These are phyloP conservation scores for Eupsilia transversa DNA, from an alignment of 2,888 invertebrate species.

Conservation along the genomic window DNA sequence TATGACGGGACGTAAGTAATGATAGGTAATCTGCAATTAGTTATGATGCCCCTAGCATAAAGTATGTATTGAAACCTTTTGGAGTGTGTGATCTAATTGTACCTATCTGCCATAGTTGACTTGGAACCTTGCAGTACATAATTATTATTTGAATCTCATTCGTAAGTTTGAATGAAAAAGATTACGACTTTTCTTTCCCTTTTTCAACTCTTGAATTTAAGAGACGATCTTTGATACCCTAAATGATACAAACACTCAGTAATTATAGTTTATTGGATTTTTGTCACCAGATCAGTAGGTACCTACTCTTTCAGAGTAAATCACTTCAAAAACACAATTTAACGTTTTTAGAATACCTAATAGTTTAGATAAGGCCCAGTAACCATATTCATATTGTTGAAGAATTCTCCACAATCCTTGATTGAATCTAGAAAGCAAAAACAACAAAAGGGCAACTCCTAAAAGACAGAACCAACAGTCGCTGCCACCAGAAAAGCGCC, in stretches of 20 bases:
- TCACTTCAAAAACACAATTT: no score
- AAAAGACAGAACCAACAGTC: neutral
- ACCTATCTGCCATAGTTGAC: neutral
- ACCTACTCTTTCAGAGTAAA: no score
- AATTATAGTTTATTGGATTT: neutral
- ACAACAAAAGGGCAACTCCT: no score
- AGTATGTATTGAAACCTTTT: neutral
- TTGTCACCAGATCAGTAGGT: neutral
- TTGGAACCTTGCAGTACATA: neutral
- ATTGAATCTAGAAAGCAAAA: neutral
- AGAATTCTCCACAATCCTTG: neutral
- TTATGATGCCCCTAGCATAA: neutral
- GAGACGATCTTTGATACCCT: neutral
- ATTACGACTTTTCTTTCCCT: neutral
- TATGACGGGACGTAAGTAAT: constrained; percentile 30
- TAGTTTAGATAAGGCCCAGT: neutral
- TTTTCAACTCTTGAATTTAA: no score
- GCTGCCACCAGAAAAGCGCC: neutral
- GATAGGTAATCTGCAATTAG: constrained; percentile 27
- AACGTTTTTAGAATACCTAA: no score
- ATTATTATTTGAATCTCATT: neutral
- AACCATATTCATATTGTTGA: neutral
- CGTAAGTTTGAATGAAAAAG: neutral
- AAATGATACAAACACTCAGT: neutral
- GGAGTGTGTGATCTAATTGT: neutral